Conservation (phyloP, 53 echinoderm and acorn worm species). For the Luidia sarsii region DNA sequence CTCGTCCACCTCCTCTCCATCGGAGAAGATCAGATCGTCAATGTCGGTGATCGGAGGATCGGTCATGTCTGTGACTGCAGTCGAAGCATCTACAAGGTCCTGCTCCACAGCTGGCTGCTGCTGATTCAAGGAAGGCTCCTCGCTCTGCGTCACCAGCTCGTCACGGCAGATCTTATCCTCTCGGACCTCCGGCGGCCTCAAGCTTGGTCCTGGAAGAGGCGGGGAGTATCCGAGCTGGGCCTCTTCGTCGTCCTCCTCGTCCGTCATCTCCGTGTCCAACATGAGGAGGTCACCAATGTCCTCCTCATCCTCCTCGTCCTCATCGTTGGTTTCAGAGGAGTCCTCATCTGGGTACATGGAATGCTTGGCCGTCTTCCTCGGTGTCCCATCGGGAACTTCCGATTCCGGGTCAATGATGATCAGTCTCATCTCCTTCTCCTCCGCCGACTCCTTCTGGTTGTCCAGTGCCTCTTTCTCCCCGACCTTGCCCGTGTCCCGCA, state of each 20-base stretch:
- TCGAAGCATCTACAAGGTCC: neutral
- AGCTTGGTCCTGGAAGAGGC: slow-evolving; percentile 41
- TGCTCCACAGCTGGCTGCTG: neutral
- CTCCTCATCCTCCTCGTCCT: slow-evolving; percentile 60
- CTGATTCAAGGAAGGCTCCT: neutral
- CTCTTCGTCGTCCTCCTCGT: slow-evolving; percentile 61
- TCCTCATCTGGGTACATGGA: slow-evolving; percentile 50
- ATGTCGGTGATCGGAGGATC: slow-evolving; percentile 90
- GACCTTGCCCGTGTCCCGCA: neutral
- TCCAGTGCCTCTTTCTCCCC: neutral
- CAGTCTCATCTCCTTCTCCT: neutral
- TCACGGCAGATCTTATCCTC: neutral
- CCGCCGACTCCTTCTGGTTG: neutral
- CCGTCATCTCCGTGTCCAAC: slow-evolving; percentile 78
- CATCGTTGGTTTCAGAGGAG: slow-evolving; percentile 20
- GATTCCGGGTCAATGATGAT: neutral
- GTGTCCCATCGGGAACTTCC: neutral
- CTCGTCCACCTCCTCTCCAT: slow-evolving; percentile 46
- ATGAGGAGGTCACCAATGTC: slow-evolving; percentile 80
- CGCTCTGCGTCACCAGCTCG: neutral
- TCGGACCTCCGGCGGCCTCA: neutral
- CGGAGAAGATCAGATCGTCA: slow-evolving; percentile 78
- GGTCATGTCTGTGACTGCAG: slow-evolving; percentile 36
- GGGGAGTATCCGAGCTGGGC: slow-evolving; percentile 40
- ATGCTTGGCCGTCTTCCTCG: neutral